Conservation (phyloP, 2,113 vertebrate species). For the Megaptera novaeangliae region DNA sequence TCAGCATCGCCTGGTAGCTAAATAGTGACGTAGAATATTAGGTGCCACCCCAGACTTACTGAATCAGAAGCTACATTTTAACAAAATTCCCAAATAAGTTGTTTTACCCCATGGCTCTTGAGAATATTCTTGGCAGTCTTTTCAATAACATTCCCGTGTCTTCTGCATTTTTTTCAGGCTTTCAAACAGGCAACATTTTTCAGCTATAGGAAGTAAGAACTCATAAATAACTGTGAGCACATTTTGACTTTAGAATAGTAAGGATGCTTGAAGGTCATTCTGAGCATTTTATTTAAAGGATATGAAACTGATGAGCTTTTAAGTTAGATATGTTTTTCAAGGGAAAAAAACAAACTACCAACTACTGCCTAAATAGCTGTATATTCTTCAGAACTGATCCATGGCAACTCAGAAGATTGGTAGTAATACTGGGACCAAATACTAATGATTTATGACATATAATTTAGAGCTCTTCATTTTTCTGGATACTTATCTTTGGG, state of each 20-base stretch:
- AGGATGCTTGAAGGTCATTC: not conserved
- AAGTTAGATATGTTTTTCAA: not conserved
- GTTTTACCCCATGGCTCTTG: not conserved
- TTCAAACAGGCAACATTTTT: not conserved
- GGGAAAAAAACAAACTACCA: not conserved
- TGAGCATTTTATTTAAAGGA: not conserved
- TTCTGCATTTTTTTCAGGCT: not conserved
- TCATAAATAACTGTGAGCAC: not conserved
- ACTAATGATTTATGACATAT: not conserved
- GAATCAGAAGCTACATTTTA: not conserved
- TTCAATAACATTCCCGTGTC: not conserved
- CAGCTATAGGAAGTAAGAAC: not conserved
- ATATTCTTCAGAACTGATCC: not conserved
- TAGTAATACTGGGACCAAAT: not conserved
- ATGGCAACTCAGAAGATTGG: not conserved
- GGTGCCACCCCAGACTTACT: not conserved
- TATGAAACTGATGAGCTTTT: not conserved
- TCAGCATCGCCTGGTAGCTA: not conserved
- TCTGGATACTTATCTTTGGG: not conserved
- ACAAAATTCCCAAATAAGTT: not conserved
- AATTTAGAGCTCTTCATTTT: not conserved
- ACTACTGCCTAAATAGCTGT: not conserved
- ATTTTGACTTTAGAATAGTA: not conserved
- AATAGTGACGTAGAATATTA: not conserved
- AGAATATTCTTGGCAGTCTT: not conserved